Percentiles rank a stretch among this genome's conserved stretches.
phyloP scores from a whole-genome alignment of 2,113 vertebrate genomes.

The Seriola dumerili region DNA sequence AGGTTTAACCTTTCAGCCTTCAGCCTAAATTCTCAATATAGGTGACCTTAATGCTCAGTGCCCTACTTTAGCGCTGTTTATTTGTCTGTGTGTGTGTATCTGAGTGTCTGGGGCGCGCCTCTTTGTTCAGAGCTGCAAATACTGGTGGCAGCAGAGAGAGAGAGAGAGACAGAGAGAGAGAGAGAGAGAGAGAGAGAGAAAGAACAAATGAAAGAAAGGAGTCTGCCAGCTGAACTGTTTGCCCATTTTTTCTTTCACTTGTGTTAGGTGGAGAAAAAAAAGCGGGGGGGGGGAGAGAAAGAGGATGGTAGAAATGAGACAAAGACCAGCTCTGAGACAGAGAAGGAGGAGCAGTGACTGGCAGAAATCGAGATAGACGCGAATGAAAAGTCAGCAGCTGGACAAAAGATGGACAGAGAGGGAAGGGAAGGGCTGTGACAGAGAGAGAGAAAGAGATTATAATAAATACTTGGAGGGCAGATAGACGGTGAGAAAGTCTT shows the following conservation, averaged over 20 bases:
- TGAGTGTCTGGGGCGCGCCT: conserved; percentile 12
- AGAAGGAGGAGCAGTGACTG: neutral
- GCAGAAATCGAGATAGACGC: conserved; percentile 13
- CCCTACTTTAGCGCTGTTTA: conserved; percentile 46
- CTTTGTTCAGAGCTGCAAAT: conserved; percentile 47
- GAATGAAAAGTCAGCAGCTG: conserved; percentile 34
- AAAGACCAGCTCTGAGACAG: conserved; percentile 30
- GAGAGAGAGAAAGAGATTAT: conserved; percentile 30
- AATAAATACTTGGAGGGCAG: conserved; percentile 17
- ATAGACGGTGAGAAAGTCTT: conserved; percentile 12
- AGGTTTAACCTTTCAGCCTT: conserved; percentile 58
- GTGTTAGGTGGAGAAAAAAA: neutral
- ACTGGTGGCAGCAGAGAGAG: conserved; percentile 16
- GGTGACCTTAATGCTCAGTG: conserved; percentile 58
- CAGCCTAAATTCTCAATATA: conserved; percentile 44
- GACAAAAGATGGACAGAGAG: conserved; percentile 38
- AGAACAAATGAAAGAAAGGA: conserved; percentile 20
- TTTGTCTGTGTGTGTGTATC: conserved; percentile 30
- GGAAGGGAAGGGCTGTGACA: conserved; percentile 15
- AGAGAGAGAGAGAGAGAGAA: neutral
- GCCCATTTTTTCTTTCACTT: conserved; percentile 24
- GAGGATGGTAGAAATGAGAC: conserved; percentile 22
- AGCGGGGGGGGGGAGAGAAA: conserved; percentile 2
- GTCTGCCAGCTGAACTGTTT: conserved; percentile 33
- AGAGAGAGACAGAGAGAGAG: conserved; percentile 17